Conservation (phyloP, 2,113 vertebrate genomes). For the Halichoeres trimaculatus region DNA sequence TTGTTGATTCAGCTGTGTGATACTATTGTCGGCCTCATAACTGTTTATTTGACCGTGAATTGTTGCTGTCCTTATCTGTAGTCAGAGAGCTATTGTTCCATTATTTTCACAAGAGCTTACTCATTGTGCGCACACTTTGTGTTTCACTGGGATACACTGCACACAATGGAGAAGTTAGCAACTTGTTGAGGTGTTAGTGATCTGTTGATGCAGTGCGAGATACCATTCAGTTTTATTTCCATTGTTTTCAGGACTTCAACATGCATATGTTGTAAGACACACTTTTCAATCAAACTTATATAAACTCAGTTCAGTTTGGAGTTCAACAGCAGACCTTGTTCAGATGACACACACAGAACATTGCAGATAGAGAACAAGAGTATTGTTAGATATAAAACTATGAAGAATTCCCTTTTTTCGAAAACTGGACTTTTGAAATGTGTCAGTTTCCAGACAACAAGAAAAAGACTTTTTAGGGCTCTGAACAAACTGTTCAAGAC, state of each 20-base stretch:
- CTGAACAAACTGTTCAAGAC: background rate
- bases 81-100: conserved; percentile 76
- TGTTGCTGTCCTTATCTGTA: conserved; percentile 78
- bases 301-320: background rate
- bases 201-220: conserved; percentile 66
- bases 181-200: conserved; percentile 79
- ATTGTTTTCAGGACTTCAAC: conserved; percentile 40
- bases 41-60: conserved; percentile 82
- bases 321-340: conserved; percentile 30
- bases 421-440: conserved; percentile 1
- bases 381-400: conserved; percentile 12
- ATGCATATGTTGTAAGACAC: background rate
- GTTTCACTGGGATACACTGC: conserved; percentile 64
- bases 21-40: conserved; percentile 77
- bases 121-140: conserved; percentile 60
- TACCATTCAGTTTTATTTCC: conserved; percentile 51
- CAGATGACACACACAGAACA: conserved; percentile 35
- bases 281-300: background rate
- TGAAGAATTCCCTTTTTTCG: conserved; percentile 2
- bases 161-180: conserved; percentile 75
- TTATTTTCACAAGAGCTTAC: conserved; percentile 66
- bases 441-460: background rate
- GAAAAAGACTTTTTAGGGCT: background rate
- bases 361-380: conserved; percentile 17
- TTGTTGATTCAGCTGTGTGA: conserved; percentile 81